Conservation (phyloP, 2,888 invertebrate species). For the Agrochola lota region DNA sequence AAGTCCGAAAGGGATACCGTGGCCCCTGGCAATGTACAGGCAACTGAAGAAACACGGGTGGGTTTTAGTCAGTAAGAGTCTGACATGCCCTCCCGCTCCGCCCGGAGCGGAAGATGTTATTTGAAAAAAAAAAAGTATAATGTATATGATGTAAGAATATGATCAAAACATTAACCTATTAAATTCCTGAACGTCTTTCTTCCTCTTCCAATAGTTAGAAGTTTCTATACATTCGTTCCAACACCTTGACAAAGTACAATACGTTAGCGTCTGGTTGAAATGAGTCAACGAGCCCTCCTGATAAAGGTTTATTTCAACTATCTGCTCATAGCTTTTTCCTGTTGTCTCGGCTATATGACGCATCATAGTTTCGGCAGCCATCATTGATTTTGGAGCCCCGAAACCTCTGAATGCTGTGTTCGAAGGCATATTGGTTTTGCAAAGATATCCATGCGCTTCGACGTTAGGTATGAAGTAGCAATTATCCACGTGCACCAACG, state of each 20-base stretch:
- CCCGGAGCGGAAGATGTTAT: too few relatives aligned
- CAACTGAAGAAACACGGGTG: too few relatives aligned
- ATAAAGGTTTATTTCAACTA: constrained; percentile 94
- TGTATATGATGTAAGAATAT: neutral
- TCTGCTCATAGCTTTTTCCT: constrained; percentile 91
- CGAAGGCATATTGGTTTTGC: constrained; percentile 97
- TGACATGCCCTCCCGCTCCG: too few relatives aligned
- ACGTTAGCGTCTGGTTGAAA: constrained; percentile 93
- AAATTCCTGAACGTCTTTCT: constrained; percentile 91
- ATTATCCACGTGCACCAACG: constrained; percentile 95
- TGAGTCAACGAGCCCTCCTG: constrained; percentile 94
- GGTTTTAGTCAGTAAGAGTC: too few relatives aligned
- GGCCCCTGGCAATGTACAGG: too few relatives aligned
- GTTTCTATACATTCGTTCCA: constrained; percentile 94
- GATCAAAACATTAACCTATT: constrained; percentile 90
- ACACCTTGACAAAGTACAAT: constrained; percentile 94
- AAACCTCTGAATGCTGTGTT: constrained; percentile 98
- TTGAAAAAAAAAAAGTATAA: too few relatives aligned
- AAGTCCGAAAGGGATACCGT: too few relatives aligned
- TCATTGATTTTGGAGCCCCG: constrained; percentile 97
- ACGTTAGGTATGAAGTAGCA: constrained; percentile 94
- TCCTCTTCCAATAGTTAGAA: constrained; percentile 91
- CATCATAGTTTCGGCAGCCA: constrained; percentile 94
- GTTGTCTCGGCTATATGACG: constrained; percentile 93
- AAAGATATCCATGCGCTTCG: constrained; percentile 92